Evolutionary conservation across 2,888 invertebrate species (phyloP).

Genomic region (Chymomyza procnemis): DNA sequence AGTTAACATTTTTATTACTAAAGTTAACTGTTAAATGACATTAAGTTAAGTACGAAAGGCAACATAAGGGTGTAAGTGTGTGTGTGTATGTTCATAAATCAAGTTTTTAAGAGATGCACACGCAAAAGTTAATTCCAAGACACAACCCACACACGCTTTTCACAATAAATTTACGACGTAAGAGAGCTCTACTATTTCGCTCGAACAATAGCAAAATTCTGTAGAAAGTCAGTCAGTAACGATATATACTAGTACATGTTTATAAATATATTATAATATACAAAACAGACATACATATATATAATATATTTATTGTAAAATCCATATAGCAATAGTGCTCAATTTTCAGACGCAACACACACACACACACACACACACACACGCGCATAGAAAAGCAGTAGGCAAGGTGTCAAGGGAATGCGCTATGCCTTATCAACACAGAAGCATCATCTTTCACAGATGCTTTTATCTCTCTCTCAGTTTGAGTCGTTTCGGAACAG

Average conservation of each 20-base stretch:
- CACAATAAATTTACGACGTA: neutral
- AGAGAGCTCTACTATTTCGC: neutral
- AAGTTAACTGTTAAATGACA: neutral
- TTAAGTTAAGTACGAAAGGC: neutral
- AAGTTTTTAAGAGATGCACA: neutral
- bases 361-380: constrained; percentile 1
- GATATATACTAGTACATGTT: neutral
- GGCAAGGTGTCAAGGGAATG: constrained; percentile 27
- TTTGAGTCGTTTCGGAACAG: constrained; percentile 75
- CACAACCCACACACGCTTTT: neutral
- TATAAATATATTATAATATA: neutral
- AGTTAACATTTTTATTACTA: neutral
- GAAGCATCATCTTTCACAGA: constrained; percentile 72
- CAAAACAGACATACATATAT: neutral
- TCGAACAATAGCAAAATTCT: neutral
- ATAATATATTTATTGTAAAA: neutral
- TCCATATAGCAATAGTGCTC: constrained; percentile 58
- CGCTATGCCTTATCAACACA: constrained; percentile 69
- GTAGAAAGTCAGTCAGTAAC: neutral
- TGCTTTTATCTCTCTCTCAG: constrained; percentile 77
- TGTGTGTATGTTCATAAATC: neutral
- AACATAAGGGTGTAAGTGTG: neutral
- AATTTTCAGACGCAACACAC: constrained; percentile 55
- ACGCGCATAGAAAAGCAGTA: constrained; percentile 9
- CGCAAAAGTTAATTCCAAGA: neutral